Evolutionary conservation across 92 coral and sea anemone genomes (phyloP), one percentile per base, ranked within the genome.

Genomic region (Umimayanthus chanpuru): DNA sequence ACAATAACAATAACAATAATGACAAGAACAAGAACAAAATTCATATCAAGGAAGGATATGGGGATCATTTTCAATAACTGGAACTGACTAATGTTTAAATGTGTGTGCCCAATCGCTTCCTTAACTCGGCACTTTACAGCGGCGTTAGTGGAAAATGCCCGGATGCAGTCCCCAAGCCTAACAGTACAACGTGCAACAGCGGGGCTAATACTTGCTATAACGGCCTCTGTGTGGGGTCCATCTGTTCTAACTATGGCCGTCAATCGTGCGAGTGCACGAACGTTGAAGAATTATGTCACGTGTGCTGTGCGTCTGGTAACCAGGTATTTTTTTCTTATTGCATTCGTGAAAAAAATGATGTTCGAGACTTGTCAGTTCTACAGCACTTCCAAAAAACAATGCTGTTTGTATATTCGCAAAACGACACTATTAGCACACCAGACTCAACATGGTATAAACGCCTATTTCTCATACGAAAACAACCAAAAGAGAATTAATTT

Each of bases 211-310:
- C 98, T 40, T 97, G 99, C 81, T 40, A 73, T 53, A 87, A 97
- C 56, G 99, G 99, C 86, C 93, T 81, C 58, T 97, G 99, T 43
- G 88, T 58, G 40, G 99, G 99, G 25, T 89, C 99, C 41, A 89
- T 97, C 50, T 97, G 99, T 91, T 86, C 86, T 30, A 87, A 78
- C 16, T 94, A 92, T 88, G 92, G 90, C 43, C 80, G 47, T 80
- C 89, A 80, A 61, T 92, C 94, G 53, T 97, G 99, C 68, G 89
- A 92, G 50, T 97, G 98, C 40, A 49, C 74, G 1, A 68, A 65
- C 4, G 61, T 68, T 70, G 89, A 90, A 10, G 84, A 90, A 58
- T 38, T 90, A 84, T 97, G 99, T 77, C 96, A 95, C 38, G 99
- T 97, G 44, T 97, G 99, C 73, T 96, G 99, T 41, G 88, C 89